Percentiles rank a stretch among this genome's conserved stretches.
phyloP scores from a whole-genome alignment of 2,113 vertebrate genomes.

The Otis tarda region DNA sequence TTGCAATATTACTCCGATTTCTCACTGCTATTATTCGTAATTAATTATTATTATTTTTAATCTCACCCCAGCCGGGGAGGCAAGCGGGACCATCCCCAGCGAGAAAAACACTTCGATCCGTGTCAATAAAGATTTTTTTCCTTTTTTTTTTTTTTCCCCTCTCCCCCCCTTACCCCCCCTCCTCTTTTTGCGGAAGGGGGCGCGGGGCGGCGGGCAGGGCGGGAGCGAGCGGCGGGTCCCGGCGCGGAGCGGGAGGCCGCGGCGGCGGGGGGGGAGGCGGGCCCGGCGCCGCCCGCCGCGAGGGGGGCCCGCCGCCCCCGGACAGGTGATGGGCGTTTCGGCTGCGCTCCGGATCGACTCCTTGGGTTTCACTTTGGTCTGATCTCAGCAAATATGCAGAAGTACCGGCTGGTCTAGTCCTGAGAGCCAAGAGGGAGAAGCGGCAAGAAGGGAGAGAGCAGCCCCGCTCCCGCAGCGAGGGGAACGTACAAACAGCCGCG shows the following conservation, averaged over 20 bases:
- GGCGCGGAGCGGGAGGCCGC: background rate
- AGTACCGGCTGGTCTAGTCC: constrained; percentile 72
- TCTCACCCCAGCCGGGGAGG: background rate
- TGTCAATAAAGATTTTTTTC: constrained; percentile 18
- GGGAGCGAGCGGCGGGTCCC: background rate
- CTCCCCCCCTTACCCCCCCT: too few species aligned
- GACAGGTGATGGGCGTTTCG: constrained; percentile 79
- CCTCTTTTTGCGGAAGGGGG: background rate
- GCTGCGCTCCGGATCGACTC: constrained; percentile 69
- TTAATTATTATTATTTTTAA: constrained; percentile 34
- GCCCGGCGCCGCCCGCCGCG: constrained; percentile 39
- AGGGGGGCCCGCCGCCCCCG: constrained; percentile 60
- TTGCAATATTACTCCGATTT: constrained; percentile 17
- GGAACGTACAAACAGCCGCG: constrained; percentile 63
- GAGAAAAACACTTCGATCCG: background rate
- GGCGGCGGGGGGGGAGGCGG: constrained; percentile 6
- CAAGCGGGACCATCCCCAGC: background rate
- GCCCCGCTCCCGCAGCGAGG: constrained; percentile 33
- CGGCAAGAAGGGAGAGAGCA: background rate
- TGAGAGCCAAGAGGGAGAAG: constrained; percentile 62
- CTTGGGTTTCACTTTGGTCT: constrained; percentile 78
- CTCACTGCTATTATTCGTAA: background rate
- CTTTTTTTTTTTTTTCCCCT: background rate
- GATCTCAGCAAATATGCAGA: constrained; percentile 82
- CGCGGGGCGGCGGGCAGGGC: background rate